Evolutionary conservation across 2,113 vertebrate species (phyloP).

Genomic region (Leucosticte australis): DNA sequence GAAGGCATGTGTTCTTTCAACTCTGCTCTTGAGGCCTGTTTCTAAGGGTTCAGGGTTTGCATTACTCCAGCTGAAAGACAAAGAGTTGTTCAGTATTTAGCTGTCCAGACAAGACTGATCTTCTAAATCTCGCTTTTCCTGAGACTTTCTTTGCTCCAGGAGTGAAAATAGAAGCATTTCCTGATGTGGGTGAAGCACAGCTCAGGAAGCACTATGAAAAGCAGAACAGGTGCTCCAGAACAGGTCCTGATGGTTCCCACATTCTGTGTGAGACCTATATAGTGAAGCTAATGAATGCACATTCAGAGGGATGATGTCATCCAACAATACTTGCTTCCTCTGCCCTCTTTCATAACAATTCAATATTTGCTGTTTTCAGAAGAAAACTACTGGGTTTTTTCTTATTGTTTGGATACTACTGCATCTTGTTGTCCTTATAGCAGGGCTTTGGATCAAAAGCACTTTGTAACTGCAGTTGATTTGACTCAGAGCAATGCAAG

Average conservation of each 20-base stretch:
- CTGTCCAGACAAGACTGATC: background rate
- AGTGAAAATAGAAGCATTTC: background rate
- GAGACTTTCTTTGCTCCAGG: background rate
- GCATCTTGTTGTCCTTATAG: background rate
- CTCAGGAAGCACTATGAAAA: background rate
- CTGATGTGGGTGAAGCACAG: background rate
- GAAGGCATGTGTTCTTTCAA: background rate
- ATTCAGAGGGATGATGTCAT: background rate
- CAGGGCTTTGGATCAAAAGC: background rate
- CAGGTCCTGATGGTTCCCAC: accelerated
- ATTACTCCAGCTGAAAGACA: background rate
- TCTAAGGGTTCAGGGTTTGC: background rate
- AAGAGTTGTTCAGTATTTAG: background rate
- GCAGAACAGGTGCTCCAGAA: background rate
- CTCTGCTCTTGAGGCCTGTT: background rate
- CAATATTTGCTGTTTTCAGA: background rate
- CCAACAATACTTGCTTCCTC: background rate
- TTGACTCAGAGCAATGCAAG: background rate
- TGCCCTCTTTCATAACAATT: background rate
- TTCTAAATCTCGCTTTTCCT: background rate
- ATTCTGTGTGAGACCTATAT: background rate
- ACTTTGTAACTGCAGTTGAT: background rate
- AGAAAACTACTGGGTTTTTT: background rate
- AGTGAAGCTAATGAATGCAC: background rate
- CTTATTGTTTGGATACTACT: background rate